Evolutionary conservation across 2,113 vertebrate species (phyloP).

Genomic region (Peucedramus taeniatus): DNA sequence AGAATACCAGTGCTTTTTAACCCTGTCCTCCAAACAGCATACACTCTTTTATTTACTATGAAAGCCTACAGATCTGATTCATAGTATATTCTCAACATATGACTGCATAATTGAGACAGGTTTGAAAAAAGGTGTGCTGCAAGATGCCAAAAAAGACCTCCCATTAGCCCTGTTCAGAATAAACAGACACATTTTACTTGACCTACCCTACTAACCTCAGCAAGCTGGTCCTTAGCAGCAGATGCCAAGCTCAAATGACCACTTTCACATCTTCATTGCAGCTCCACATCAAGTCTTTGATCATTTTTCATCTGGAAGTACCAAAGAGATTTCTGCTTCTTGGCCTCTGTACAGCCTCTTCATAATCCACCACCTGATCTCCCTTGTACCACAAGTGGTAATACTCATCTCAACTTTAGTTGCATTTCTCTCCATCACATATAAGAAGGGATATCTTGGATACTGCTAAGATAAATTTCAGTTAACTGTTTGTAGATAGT

Average conservation of each 20-base stretch:
- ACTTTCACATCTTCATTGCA: not conserved
- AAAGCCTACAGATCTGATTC: not conserved
- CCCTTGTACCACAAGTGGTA: not conserved
- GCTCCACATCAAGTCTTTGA: constrained; percentile 8
- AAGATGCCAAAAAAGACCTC: not conserved
- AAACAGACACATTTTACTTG: constrained; percentile 1
- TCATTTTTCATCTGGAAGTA: not conserved
- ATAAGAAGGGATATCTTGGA: not conserved
- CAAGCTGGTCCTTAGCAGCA: not conserved
- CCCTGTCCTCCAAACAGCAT: not conserved
- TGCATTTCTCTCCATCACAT: not conserved
- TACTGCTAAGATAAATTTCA: not conserved
- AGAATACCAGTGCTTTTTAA: constrained; percentile 17
- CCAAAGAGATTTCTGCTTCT: not conserved
- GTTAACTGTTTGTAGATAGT: not conserved
- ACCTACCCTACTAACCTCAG: constrained; percentile 17
- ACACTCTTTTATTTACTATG: not conserved
- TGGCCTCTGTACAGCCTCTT: not conserved
- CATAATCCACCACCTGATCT: not conserved
- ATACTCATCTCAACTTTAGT: not conserved
- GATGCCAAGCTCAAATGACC: constrained; percentile 32
- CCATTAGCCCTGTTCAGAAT: not conserved
- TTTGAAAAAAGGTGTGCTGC: constrained; percentile 7
- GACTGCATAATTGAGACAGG: constrained; percentile 5
- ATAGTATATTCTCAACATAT: not conserved